A percentile compares a stretch with the other conserved stretches of the same genome.
These are phyloP conservation scores for Eristalis tenax DNA, from an alignment of 2,888 invertebrate species.

Conservation along the genomic window DNA sequence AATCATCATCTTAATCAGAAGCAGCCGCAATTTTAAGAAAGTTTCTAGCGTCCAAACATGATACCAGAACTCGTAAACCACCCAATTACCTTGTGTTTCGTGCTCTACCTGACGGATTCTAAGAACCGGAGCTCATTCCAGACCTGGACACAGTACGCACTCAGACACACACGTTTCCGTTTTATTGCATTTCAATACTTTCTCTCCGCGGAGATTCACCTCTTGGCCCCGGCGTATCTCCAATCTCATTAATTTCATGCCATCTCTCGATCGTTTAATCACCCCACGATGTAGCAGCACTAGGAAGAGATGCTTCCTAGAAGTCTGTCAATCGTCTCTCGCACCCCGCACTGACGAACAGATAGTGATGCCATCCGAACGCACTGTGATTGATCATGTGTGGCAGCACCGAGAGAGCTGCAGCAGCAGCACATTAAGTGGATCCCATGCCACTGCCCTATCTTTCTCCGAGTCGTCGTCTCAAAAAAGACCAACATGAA, in stretches of 20 bases:
- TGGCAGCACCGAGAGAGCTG: constrained; percentile 25
- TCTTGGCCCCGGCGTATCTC: constrained; percentile 52
- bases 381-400: constrained; percentile 65
- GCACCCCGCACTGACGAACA: constrained; percentile 14
- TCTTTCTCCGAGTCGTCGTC: constrained; percentile 9
- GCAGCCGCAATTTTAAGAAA: neutral
- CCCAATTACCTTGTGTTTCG: constrained; percentile 13
- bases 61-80: constrained; percentile 14
- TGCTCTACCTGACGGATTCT: constrained; percentile 13
- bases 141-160: constrained; percentile 8
- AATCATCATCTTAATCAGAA: neutral
- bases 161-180: neutral
- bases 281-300: constrained; percentile 35
- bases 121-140: constrained; percentile 7
- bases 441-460: constrained; percentile 55
- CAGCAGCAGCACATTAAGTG: constrained; percentile 62
- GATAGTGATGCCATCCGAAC: constrained; percentile 24
- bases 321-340: constrained; percentile 5
- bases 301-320: constrained; percentile 38
- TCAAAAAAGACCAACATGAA: constrained; percentile 42
- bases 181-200: constrained; percentile 63
- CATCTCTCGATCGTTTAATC: constrained; percentile 66
- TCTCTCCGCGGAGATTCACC: constrained; percentile 37
- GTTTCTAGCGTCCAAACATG: neutral
- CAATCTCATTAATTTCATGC: constrained; percentile 68